phyloP scores from a whole-genome alignment of 2,113 vertebrate genomes.

The Dasypus novemcinctus region DNA sequence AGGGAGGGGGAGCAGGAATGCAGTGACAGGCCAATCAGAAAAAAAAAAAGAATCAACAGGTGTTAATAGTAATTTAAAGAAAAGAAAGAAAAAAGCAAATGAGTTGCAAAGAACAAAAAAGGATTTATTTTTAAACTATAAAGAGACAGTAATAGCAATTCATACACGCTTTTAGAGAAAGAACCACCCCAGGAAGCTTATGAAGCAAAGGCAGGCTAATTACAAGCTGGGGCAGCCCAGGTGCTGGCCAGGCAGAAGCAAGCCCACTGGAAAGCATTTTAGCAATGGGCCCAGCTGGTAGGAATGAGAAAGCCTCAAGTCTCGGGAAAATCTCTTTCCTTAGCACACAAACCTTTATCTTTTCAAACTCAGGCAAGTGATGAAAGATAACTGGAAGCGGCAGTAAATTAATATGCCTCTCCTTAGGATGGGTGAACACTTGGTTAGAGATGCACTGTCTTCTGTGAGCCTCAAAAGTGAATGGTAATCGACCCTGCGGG shows the following conservation, averaged over 20 bases:
- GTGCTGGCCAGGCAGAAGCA: constrained; percentile 63
- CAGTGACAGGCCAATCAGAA: constrained; percentile 84
- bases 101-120: constrained; percentile 85
- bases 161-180: constrained; percentile 76
- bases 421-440: constrained; percentile 49
- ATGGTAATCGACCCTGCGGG: constrained; percentile 14
- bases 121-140: constrained; percentile 80
- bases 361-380: constrained; percentile 65
- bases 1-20: constrained; percentile 90
- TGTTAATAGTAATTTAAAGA: constrained; percentile 79
- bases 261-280: constrained; percentile 65
- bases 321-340: constrained; percentile 46
- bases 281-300: constrained; percentile 71
- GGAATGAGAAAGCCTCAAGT: constrained; percentile 61
- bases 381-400: constrained; percentile 63
- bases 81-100: constrained; percentile 85
- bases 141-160: constrained; percentile 80
- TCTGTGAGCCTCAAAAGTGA: constrained; percentile 44
- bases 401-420: constrained; percentile 41
- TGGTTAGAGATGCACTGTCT: neutral
- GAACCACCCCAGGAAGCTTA: constrained; percentile 66
- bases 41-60: constrained; percentile 82
- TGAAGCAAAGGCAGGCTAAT: constrained; percentile 65
- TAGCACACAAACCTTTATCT: constrained; percentile 72
- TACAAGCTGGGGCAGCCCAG: constrained; percentile 46